Evolutionary conservation across 2,797 vertebrate genomes (phyloP).

Genomic region (Tokudaia tokunoshimensis): DNA sequence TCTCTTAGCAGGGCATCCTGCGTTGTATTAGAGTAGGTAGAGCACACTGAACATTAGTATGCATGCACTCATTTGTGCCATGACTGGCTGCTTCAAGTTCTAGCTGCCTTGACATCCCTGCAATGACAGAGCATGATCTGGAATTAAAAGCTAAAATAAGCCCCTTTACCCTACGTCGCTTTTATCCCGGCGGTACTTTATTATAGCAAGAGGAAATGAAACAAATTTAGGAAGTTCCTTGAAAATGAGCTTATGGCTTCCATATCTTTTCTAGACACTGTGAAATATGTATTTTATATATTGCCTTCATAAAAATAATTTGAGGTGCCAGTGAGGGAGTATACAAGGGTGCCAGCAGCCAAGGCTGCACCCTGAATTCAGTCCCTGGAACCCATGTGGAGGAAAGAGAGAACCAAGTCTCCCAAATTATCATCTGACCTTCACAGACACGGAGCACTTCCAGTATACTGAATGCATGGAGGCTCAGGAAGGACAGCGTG

Average conservation of each 20-base stretch:
- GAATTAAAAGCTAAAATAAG: not conserved
- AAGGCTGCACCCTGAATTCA: not conserved
- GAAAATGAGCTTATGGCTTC: not conserved
- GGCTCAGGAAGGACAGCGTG: not conserved
- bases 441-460: not conserved
- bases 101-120: not conserved
- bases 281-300: not conserved
- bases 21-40: not conserved
- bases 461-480: not conserved
- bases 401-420: not conserved
- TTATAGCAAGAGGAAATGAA: not conserved
- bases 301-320: slow-evolving; percentile 2
- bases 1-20: not conserved
- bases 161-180: not conserved
- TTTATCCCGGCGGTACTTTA: not conserved
- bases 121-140: not conserved
- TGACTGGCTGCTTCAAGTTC: not conserved
- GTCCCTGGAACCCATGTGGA: not conserved
- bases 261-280: not conserved
- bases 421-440: not conserved
- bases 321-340: not conserved
- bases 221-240: not conserved
- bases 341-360: not conserved
- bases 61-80: no score
- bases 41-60: no score